A percentile compares a stretch with the other conserved stretches of the same genome.
Conservation (phyloP, 2,113 vertebrate genomes). For the Labeo catla region DNA sequence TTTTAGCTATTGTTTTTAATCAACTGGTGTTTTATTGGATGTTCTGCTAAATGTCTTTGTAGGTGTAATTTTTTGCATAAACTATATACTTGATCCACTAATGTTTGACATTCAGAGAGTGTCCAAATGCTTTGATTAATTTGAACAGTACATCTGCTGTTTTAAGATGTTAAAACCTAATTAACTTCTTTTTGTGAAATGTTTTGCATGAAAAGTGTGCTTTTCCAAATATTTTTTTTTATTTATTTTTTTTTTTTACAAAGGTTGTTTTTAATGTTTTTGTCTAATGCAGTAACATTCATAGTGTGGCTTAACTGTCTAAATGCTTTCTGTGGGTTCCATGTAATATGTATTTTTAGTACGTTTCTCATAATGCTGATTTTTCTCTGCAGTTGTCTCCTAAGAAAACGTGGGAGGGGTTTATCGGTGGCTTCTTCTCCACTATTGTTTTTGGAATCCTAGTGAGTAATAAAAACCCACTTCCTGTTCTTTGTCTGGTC, state of each 20-base stretch:
- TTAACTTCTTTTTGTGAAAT: neutral
- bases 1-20: neutral
- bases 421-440: conserved; percentile 94
- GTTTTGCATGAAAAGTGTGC: neutral
- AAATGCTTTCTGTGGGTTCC: neutral
- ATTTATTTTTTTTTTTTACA: too few species aligned
- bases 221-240: too few species aligned
- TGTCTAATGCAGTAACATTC: neutral
- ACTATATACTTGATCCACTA: neutral
- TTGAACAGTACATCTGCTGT: neutral
- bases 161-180: neutral
- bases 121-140: neutral
- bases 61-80: neutral
- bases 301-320: neutral
- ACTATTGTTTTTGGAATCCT: conserved; percentile 93
- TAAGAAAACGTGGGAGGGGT: conserved; percentile 99
- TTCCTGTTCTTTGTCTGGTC: neutral
- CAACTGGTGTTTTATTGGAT: neutral
- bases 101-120: neutral
- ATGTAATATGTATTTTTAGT: neutral
- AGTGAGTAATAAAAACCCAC: conserved; percentile 73
- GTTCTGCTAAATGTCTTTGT: neutral
- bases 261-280: accelerated
- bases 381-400: conserved; percentile 86
- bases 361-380: neutral